Evolutionary conservation across 2,888 invertebrate species (phyloP).

Genomic region (Coronaproctus castanopsis): DNA sequence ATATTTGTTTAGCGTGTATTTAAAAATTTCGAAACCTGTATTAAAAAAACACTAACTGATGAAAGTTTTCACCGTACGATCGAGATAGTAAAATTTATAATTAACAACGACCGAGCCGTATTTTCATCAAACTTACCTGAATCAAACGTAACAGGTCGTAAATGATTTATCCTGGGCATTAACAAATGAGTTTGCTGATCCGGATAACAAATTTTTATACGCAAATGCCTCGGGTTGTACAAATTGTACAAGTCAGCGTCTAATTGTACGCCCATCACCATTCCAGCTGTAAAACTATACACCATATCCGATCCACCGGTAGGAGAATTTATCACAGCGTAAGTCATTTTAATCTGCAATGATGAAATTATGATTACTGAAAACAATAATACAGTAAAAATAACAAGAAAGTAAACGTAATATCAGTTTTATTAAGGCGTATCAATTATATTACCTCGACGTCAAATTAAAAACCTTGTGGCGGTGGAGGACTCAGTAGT

Average conservation of each 20-base stretch:
- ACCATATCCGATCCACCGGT: slow-evolving; percentile 59
- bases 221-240: slow-evolving; percentile 45
- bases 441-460: too few relatives aligned
- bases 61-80: too few relatives aligned
- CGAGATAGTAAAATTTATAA: too few relatives aligned
- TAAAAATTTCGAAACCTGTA: too few relatives aligned
- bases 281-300: slow-evolving; percentile 78
- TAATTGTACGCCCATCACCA: slow-evolving; percentile 66
- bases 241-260: slow-evolving; percentile 71
- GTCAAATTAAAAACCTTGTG: too few relatives aligned
- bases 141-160: slow-evolving; percentile 27
- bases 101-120: too few relatives aligned
- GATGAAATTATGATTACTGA: too few relatives aligned
- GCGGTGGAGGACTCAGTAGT: too few relatives aligned
- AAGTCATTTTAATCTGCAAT: slow-evolving; percentile 50
- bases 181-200: slow-evolving; percentile 73
- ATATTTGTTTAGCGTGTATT: too few relatives aligned
- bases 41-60: too few relatives aligned
- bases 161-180: slow-evolving; percentile 53
- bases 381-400: neutral
- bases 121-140: slow-evolving; percentile 14
- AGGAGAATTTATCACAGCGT: slow-evolving; percentile 65
- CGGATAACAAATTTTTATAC: slow-evolving; percentile 75
- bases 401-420: neutral
- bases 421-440: slow-evolving; percentile 3